A percentile compares a stretch with the other conserved stretches of the same genome.
Evolutionary conservation across 2,113 vertebrate species (phyloP).

Genomic region (Xenopus borealis): DNA sequence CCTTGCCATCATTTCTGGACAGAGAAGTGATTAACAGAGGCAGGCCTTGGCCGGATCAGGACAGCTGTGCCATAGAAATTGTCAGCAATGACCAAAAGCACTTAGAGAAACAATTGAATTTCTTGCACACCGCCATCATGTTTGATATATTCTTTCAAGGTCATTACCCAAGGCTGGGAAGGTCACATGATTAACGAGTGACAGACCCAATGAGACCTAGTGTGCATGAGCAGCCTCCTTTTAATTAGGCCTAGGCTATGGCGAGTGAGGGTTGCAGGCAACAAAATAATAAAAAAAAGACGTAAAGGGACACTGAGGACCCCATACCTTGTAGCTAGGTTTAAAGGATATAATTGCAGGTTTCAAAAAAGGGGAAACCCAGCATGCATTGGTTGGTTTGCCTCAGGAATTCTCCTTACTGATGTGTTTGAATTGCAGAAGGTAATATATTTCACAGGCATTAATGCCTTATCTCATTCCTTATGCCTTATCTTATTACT

Average conservation of each 20-base stretch:
- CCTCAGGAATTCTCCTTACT: neutral
- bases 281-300: slow-evolving; percentile 42
- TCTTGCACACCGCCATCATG: slow-evolving; percentile 92
- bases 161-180: slow-evolving; percentile 98
- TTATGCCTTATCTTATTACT: too few species aligned
- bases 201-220: slow-evolving; percentile 90
- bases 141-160: slow-evolving; percentile 99
- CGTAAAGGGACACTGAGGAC: slow-evolving; percentile 47
- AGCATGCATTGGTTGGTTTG: neutral
- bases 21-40: slow-evolving; percentile 66
- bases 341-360: slow-evolving; percentile 3
- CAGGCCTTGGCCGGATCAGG: slow-evolving; percentile 67
- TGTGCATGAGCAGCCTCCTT: slow-evolving; percentile 85
- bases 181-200: slow-evolving; percentile 99
- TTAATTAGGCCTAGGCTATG: slow-evolving; percentile 89
- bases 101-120: slow-evolving; percentile 99
- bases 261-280: slow-evolving; percentile 75
- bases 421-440: neutral
- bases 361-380: neutral
- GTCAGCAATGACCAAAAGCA: slow-evolving; percentile 96
- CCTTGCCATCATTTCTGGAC: slow-evolving; percentile 53
- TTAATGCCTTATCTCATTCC: too few species aligned
- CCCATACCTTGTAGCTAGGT: neutral
- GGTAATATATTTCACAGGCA: too few species aligned
- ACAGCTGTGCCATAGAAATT: slow-evolving; percentile 89